Base-by-base conservation (phyloP, 2,888 invertebrate genomes). In the Hydraecia micacea region DNA sequence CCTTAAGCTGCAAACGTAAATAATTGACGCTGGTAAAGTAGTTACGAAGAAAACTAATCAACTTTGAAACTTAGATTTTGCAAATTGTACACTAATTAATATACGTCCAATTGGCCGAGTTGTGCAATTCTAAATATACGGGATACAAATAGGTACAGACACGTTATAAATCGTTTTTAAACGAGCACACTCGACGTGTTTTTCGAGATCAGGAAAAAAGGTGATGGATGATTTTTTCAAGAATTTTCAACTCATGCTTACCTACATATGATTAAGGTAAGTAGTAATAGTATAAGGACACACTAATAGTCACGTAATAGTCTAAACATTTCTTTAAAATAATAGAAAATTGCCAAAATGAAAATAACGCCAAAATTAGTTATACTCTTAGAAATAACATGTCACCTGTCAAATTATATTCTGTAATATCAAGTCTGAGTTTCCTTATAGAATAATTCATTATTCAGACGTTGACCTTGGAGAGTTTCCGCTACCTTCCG, bases 61-160 rank as follows among this genome's bases (percentile, higher is more conserved):
- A 87, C 70, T 90, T 84, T 65, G 55, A 69, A 79, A 83, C 79
- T 83, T 86, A 49, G 52, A 85, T 79, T 85, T 85, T 75, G 75
- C 74, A 78, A 83, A 81, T 84, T 88, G 81, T 83, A 73, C 75
- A 76, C 77, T 85, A 86, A 87, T 88, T 88, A 83, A 80, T 83
- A 85, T 72, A 69, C 77, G 75, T 86, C 79, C 71, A 79, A 88
- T 68, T 75, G 73, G 75, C 66, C 74, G 73, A 80, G 32, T 76
- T 68, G 49, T 68, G 68, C 66, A 68, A 75, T 67, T 52, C 11
- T 6, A 62, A 75, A 85, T 58, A 85, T 69, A 88, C 78, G 75
- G 80, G 65, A 15, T 13, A 25, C 1, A 11, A 67, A 2, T 8
- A 11, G 0, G 25, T 21, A 15, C 60, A 8, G 28, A 13, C 60